A percentile compares a stretch with the other conserved stretches of the same genome.
phyloP scores from a whole-genome alignment of 2,113 vertebrate species.

The Myanophis thanlyinensis region DNA sequence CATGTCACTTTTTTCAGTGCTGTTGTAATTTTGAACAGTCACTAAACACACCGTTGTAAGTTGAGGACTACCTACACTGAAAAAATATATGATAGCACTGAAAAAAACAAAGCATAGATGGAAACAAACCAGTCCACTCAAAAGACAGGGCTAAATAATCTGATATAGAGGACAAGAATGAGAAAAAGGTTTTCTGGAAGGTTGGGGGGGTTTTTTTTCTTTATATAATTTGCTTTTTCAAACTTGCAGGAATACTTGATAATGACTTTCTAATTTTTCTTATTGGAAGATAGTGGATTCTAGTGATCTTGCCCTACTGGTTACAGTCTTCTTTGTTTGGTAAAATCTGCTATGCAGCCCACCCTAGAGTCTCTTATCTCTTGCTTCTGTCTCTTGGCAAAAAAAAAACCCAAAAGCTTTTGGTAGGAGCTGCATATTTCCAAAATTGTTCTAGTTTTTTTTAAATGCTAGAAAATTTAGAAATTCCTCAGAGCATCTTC shows the following conservation, averaged over 20 bases:
- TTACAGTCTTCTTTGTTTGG: background rate
- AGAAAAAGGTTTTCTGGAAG: background rate
- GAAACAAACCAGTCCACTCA: background rate
- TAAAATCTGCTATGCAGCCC: background rate
- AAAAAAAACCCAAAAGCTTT: background rate
- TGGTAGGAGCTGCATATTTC: background rate
- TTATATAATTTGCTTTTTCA: background rate
- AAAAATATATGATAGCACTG: background rate
- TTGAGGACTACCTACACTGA: background rate
- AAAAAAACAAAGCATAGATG: background rate
- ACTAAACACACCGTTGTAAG: no score
- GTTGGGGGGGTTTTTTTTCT: background rate
- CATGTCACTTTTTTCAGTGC: no score
- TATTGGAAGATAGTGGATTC: background rate
- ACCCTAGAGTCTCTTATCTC: background rate
- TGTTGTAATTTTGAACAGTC: no score
- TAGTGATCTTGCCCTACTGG: background rate
- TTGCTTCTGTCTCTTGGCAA: background rate
- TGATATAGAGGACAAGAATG: background rate
- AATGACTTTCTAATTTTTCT: background rate
- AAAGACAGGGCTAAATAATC: background rate
- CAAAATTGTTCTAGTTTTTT: background rate
- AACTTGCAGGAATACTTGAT: background rate
- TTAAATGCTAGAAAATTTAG: background rate
- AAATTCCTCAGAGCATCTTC: background rate